These are phyloP conservation scores for Gymnopithys bicolor DNA, from an alignment of 2,797 vertebrate species.

Conservation along the genomic window DNA sequence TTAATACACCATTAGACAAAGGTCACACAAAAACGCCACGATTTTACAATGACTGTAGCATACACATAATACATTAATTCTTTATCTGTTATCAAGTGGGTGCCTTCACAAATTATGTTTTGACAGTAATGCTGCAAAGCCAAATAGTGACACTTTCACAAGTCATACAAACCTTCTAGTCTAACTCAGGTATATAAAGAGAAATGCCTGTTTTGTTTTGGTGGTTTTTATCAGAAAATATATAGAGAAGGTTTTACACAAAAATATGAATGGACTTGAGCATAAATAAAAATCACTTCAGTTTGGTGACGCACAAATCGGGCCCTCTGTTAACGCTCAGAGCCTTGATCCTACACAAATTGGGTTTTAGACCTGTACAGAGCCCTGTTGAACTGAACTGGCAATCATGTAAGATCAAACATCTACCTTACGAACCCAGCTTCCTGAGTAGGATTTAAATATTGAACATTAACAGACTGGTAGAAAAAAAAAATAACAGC, in stretches of 20 bases:
- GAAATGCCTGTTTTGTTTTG: not conserved
- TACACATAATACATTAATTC: slow-evolving; percentile 45
- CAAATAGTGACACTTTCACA: not conserved
- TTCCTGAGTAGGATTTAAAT: not conserved
- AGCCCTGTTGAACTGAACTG: not conserved
- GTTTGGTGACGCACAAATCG: not conserved
- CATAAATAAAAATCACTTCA: not conserved
- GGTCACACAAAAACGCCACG: slow-evolving; percentile 65
- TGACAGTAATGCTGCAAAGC: slow-evolving; percentile 27
- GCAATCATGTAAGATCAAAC: not conserved
- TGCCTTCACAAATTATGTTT: slow-evolving; percentile 51
- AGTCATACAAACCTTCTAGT: not conserved
- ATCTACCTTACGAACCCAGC: not conserved
- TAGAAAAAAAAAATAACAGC: not conserved
- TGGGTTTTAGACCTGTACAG: not conserved
- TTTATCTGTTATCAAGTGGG: slow-evolving; percentile 27
- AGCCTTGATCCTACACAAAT: not conserved
- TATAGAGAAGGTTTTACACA: not conserved
- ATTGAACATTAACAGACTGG: not conserved
- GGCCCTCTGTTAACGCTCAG: not conserved
- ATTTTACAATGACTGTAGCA: slow-evolving; percentile 59
- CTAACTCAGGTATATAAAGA: not conserved
- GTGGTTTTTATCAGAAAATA: not conserved
- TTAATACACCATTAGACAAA: slow-evolving; percentile 78
- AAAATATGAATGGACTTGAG: not conserved